Percentiles rank a stretch among this genome's conserved stretches.
Conservation (phyloP, 2,797 vertebrate species). For the Nyctibius grandis region DNA sequence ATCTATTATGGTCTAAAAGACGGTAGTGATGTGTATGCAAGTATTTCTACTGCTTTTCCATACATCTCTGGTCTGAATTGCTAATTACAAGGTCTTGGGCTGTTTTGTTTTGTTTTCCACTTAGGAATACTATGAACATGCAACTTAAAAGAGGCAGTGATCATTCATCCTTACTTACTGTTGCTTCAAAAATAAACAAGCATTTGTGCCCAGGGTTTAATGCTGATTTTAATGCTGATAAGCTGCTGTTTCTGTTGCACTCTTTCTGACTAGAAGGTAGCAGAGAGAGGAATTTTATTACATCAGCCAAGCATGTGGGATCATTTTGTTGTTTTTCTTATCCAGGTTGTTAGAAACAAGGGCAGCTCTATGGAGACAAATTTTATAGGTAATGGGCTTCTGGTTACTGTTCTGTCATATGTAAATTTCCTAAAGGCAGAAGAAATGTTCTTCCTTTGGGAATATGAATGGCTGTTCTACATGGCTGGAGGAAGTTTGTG, state of each 20-base stretch:
- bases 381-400: not conserved
- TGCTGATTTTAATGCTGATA: not conserved
- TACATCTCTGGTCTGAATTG: not conserved
- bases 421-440: not conserved
- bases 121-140: not conserved
- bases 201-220: not conserved
- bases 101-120: not conserved
- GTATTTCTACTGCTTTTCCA: not conserved
- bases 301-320: not conserved
- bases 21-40: accelerated
- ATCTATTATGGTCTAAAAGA: not conserved
- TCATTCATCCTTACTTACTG: not conserved
- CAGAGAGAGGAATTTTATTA: not conserved
- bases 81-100: not conserved
- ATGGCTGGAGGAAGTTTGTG: not conserved
- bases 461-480: not conserved
- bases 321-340: not conserved
- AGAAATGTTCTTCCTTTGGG: not conserved
- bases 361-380: not conserved
- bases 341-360: not conserved
- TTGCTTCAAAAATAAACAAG: not conserved
- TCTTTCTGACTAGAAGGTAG: not conserved
- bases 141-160: not conserved
- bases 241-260: not conserved
- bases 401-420: not conserved